Percentiles rank a stretch among this genome's conserved stretches.
These are phyloP conservation scores for Arctopsyche grandis DNA, from an alignment of 1,140 invertebrate species.

Conservation along the genomic window DNA sequence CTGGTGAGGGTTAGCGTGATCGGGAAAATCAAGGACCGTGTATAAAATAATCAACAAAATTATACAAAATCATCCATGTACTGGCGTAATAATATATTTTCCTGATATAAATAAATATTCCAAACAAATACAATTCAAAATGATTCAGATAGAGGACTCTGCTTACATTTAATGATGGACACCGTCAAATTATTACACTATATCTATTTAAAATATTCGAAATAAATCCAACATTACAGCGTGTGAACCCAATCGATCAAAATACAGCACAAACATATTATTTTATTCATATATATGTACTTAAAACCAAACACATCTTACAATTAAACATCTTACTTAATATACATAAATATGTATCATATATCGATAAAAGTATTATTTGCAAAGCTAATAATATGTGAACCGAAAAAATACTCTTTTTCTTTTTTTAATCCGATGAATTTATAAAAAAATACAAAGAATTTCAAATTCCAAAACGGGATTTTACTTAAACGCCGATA, in stretches of 20 bases:
- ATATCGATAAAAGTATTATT: constrained; percentile 2
- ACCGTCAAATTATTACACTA: constrained; percentile 29
- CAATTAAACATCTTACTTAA: constrained; percentile 13
- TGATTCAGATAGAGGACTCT: constrained; percentile 29
- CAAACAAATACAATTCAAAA: constrained; percentile 31
- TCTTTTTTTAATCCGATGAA: too few relatives aligned
- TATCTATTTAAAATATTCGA: constrained; percentile 37
- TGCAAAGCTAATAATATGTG: background rate
- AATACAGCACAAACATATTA: constrained; percentile 3
- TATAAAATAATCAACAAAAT: constrained; percentile 15
- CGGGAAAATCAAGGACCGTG: background rate
- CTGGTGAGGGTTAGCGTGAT: too few relatives aligned
- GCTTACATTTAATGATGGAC: constrained; percentile 36
- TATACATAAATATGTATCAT: constrained; percentile 3
- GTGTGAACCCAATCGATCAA: background rate
- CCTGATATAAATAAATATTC: constrained; percentile 39
- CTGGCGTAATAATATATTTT: constrained; percentile 40
- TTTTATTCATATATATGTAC: background rate
- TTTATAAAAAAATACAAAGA: too few relatives aligned
- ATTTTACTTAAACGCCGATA: background rate
- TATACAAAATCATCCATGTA: constrained; percentile 18
- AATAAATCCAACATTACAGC: constrained; percentile 21
- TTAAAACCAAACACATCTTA: constrained; percentile 34
- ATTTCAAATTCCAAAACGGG: background rate
- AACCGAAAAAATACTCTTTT: background rate